These are phyloP conservation scores for rabbit (Oryctolagus cuniculus) DNA, from an alignment of 2,113 vertebrate genomes.

Conservation along the genomic window mOryCun1.1 NC_091434.1:33664501-33665000, in stretches of 20 bases:
- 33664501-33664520: no score
- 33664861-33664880: neutral
- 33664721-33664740: neutral
- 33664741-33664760: neutral
- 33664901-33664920: constrained; percentile 39
- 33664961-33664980: neutral
- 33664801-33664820: neutral
- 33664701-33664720: neutral
- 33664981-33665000: neutral
- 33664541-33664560: neutral
- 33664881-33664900: constrained; percentile 3
- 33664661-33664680: neutral
- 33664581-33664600: neutral
- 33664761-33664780: neutral
- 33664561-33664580: neutral
- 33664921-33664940: neutral
- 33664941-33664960: neutral
- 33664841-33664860: neutral
- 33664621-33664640: neutral
- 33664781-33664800: neutral
- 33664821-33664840: neutral
- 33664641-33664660: neutral
- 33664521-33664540: no score
- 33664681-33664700: neutral
- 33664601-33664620: neutral